Base-by-base conservation (phyloP, 2,113 vertebrate genomes). In the Ivindomyrus marchei region DNA sequence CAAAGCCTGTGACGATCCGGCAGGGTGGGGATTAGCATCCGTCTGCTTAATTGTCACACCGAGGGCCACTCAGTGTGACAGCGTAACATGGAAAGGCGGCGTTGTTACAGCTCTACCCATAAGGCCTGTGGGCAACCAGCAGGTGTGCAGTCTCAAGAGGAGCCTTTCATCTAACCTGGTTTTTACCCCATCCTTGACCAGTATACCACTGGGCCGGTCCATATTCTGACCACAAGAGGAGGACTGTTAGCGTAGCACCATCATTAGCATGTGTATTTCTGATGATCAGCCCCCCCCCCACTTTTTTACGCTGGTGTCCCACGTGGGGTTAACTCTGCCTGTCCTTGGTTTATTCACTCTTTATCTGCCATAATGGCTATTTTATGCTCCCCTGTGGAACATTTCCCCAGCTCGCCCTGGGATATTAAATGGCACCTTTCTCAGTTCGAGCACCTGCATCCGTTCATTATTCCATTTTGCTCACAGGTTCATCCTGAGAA, bases 401-500 rank as follows among this genome's bases (percentile, higher is more conserved):
- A 50, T 90, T 89, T 90, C n/a, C 89, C 56, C 53, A 46, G 86
- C 80, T 93, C 89, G 58, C 87, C 27, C 46, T 47, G 53, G 87
- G 62, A 77, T 88, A 90, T 91, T 89, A 42, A 85, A 90, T 90
- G 21, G n/a, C n/a, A n/a, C n/a, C 9, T 24, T 5, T 27, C 4
- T 27, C 13, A 39, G 80, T 19, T 17, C 5, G 7, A 9, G 1
- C 42, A 8, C 39, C 5, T 47, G 45, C 42, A 17, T 42, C 13
- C 15, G 5, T 80, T 27, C 45, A 86, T 47, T 47, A 7, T 27
- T 49, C 31, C 80, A 39, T 36, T 5, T 62, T 13, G 24, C 42
- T 15, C n/a, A 27, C 91, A 97, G 97, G 97, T 97, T 85, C 97
- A 97, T 89, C 96, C 97, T 0, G 97, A 97, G 90, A 97, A 97